phyloP scores from a whole-genome alignment of 2,888 invertebrate species.

The Mythimna impura region DNA sequence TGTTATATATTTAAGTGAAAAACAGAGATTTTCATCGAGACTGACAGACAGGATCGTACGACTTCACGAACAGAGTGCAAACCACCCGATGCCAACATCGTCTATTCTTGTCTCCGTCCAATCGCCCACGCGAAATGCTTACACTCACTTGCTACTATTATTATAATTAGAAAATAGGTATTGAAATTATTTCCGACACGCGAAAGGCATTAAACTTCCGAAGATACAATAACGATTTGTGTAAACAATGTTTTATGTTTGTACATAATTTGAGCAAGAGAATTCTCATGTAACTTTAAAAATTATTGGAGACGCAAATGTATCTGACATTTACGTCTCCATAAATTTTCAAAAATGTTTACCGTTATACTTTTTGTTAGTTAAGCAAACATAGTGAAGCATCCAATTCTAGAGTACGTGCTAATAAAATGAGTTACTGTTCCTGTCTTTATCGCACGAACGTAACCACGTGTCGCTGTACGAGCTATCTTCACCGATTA shows the following conservation, averaged over 20 bases:
- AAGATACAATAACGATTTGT: conserved; percentile 37
- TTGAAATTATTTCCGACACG: conserved; percentile 78
- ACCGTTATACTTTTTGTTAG: conserved; percentile 3
- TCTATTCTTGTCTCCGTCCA: conserved; percentile 83
- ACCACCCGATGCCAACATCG: conserved; percentile 83
- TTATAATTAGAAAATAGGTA: conserved; percentile 88
- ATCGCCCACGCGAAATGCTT: conserved; percentile 88
- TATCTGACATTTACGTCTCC: neutral
- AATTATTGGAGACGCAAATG: too few species aligned
- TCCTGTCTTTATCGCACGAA: conserved; percentile 55
- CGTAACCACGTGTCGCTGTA: conserved; percentile 62
- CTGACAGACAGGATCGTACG: conserved; percentile 69
- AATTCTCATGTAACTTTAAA: conserved; percentile 5
- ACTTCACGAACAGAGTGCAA: conserved; percentile 71
- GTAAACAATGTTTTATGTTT: conserved; percentile 34
- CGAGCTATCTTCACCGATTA: conserved; percentile 76
- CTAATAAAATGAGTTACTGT: conserved; percentile 38
- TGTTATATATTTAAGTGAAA: conserved; percentile 54
- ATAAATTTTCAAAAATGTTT: conserved; percentile 14
- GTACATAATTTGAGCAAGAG: conserved; percentile 2
- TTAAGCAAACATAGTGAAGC: neutral
- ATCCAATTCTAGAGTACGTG: neutral
- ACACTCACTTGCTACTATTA: conserved; percentile 83
- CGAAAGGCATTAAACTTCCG: conserved; percentile 63
- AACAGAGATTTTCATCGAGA: conserved; percentile 66